Base-by-base conservation (phyloP, 2,888 invertebrate genomes). In the Limulus polyphemus region DNA sequence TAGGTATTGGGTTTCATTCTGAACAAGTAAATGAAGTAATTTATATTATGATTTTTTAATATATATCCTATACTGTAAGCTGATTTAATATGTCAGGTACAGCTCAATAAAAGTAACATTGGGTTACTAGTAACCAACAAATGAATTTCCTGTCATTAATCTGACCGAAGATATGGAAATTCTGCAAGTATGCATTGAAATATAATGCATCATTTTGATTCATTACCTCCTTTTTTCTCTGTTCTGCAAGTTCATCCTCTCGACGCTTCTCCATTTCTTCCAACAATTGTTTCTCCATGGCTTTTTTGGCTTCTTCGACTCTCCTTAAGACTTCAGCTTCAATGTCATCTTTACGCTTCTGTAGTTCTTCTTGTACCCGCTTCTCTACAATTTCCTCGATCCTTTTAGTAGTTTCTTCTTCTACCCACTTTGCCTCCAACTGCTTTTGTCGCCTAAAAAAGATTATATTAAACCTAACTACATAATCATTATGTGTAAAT, bases 231-330 rank as follows among this genome's bases (percentile, higher is more conserved):
- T 93, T 84, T 75, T 86, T 85, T 73, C 86, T 84, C 80, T 94
- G 93, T 84, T 90, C 90, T 79, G 89, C 87, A 72, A 89, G 82
- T 77, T 93, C 90, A 74, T 88, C 86, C 74, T 90, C 88, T 71
- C 90, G 82, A 76, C 93, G 83, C 75, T 85, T 83, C 79, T 95
- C 94, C 79, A 95, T 82, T 79, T 95, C 95, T 77, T 88, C 87
- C 87, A 95, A 88, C 90, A 97, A 90, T 79, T 94, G 90, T 73
- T 88, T 86, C 79, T 95, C 95, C 93, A 95, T 94, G 75, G 89
- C 88, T 73, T 84, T 83, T 79, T 95, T 95, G 60, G 93, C 94
- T 78, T 91, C 91, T 80, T 95, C 94, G 17, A 95, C 93, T 65
- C 94, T 82, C 72, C 91, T 85, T 68, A 87, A 84, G 57, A 95